Conservation (phyloP, 2,113 vertebrate genomes). For the Andinoacara biseriatus region DNA sequence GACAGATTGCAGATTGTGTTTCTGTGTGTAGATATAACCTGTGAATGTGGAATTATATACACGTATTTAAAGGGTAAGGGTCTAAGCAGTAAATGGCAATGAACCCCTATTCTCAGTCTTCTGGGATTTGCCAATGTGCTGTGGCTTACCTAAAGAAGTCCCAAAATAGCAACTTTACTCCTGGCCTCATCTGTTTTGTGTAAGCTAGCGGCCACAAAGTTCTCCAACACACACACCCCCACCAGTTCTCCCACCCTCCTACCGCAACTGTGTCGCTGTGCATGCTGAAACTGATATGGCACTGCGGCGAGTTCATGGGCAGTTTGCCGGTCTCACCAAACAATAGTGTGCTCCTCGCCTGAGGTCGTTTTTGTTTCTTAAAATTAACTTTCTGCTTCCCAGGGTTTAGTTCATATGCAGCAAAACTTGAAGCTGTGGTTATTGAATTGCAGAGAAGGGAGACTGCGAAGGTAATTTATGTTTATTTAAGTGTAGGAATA, state of each 20-base stretch:
- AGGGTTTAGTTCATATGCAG: slow-evolving; percentile 48
- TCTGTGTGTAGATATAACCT: not conserved
- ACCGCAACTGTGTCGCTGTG: slow-evolving; percentile 44
- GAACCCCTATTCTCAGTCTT: slow-evolving; percentile 53
- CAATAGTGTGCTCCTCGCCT: slow-evolving; percentile 63
- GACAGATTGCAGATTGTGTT: slow-evolving; percentile 19
- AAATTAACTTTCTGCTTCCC: slow-evolving; percentile 60
- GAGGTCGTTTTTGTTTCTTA: slow-evolving; percentile 55
- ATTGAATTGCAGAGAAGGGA: slow-evolving; percentile 18
- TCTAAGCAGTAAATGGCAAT: slow-evolving; percentile 38
- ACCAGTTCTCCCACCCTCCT: slow-evolving; percentile 46
- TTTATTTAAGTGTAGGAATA: slow-evolving; percentile 53
- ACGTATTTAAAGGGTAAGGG: slow-evolving; percentile 21
- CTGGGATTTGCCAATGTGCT: slow-evolving; percentile 49
- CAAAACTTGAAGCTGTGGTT: slow-evolving; percentile 58
- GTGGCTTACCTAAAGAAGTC: slow-evolving; percentile 66
- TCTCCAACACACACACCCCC: slow-evolving; percentile 39
- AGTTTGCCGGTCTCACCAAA: slow-evolving; percentile 56
- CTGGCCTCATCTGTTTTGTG: slow-evolving; percentile 77
- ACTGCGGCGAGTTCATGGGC: slow-evolving; percentile 64
- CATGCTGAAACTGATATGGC: slow-evolving; percentile 73
- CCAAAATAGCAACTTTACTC: slow-evolving; percentile 67
- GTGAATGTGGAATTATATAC: slow-evolving; percentile 19
- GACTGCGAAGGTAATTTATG: slow-evolving; percentile 38
- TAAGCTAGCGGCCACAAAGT: slow-evolving; percentile 71